These are phyloP conservation scores for Copsychus sechellarum DNA, from an alignment of 2,113 vertebrate genomes.

Conservation along the genomic window DNA sequence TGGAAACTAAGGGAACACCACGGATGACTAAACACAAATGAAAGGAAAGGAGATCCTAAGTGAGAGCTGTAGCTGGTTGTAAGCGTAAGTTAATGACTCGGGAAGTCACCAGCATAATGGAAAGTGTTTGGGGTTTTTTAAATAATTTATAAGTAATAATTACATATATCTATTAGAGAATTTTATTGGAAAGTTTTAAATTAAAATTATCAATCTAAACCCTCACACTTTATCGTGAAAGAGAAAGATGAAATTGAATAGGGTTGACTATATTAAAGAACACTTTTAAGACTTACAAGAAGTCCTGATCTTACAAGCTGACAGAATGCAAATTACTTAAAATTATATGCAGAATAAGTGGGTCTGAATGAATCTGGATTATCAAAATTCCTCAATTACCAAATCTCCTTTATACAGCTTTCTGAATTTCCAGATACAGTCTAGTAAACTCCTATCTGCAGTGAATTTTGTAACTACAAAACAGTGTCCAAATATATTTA, in stretches of 20 bases:
- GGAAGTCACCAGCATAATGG: background rate
- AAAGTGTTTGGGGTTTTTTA: background rate
- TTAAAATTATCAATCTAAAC: background rate
- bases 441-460: background rate
- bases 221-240: background rate
- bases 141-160: background rate
- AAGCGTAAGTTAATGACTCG: background rate
- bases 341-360: background rate
- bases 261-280: background rate
- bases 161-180: background rate
- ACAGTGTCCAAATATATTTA: background rate
- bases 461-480: background rate
- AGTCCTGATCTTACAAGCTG: background rate
- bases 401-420: background rate
- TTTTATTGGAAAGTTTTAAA: background rate
- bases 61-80: background rate
- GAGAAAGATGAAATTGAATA: background rate
- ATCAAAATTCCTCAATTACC: background rate
- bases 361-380: background rate
- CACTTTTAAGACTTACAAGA: background rate
- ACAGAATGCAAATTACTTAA: background rate
- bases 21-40: background rate
- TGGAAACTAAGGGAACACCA: background rate
- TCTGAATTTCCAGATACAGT: background rate
- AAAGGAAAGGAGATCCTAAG: background rate